Evolutionary conservation across 1,140 invertebrate genomes (phyloP), one percentile per base, ranked within the genome.

Genomic region (Drosophila insularis): DNA sequence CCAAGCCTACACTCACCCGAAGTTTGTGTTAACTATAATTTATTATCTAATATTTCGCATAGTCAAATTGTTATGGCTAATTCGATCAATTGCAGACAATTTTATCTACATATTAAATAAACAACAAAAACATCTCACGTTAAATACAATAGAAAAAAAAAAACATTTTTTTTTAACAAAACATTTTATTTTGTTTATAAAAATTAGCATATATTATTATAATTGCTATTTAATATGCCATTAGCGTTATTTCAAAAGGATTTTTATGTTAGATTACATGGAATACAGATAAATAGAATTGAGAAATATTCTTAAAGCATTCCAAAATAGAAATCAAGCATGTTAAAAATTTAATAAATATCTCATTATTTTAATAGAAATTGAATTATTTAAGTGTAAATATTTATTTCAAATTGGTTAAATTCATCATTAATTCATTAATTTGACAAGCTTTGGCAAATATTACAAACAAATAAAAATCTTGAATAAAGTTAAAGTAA

Each of bases 141-240:
- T 3, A 43, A 43, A 43, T 17, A 3, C 40, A 50, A 50, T 50
- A 19, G 19, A 50, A 50, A 50, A 50, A 50, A 8, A 46, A 7
- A 46, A 7, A 19, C 6, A 46, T 46, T 14, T 17, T 8, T 17
- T 17, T 46, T 46, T 46, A 46, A 19, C 3, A 13, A 13, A 37
- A 37, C 10, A n/a, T 37, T 37, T 11, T 37, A 4, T 37, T 11
- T 13, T 4, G 2, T 37, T 37, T 37, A 13, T 4, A 8, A 8
- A 50, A 50, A 50, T 50, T 50, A 21, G 43, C 43, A 50, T 50
- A 50, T 10, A 50, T 50, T 50, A 21, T 11, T 21, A 21, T 50
- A 50, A 50, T 21, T 50, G 7, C 7, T 21, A 21, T 50, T 50
- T 11, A 50, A 19, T 21, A 11, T 50, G 14, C n/a, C 2, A 46